phyloP scores from a whole-genome alignment of 2,888 invertebrate species.

The Trisateles emortualis region DNA sequence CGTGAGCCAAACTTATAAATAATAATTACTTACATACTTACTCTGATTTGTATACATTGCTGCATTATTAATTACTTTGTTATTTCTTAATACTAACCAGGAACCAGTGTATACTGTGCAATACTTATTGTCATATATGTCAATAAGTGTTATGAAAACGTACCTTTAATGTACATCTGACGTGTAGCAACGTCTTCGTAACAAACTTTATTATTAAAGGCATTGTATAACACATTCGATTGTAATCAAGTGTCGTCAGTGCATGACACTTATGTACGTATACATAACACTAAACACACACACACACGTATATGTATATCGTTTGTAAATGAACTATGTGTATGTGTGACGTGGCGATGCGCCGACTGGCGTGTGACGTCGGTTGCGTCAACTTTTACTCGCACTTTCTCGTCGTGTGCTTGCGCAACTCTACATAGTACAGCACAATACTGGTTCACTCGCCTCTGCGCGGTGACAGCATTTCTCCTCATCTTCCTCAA shows the following conservation, averaged over 20 bases:
- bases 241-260: constrained; percentile 76
- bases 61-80: constrained; percentile 20
- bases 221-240: constrained; percentile 75
- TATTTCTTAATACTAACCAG: constrained; percentile 33
- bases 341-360: constrained; percentile 63
- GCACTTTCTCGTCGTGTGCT: constrained; percentile 83
- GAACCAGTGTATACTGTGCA: constrained; percentile 22
- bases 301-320: too few relatives aligned
- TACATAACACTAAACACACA: constrained; percentile 13
- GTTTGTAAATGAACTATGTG: constrained; percentile 37
- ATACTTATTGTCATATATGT: constrained; percentile 40
- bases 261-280: constrained; percentile 59
- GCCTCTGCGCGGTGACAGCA: constrained; percentile 67
- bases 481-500: constrained; percentile 57
- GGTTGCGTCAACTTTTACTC: constrained; percentile 87
- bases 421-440: constrained; percentile 73
- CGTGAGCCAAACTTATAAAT: constrained; percentile 8
- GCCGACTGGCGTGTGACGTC: constrained; percentile 71
- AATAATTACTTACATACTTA: constrained; percentile 10
- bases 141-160: constrained; percentile 46
- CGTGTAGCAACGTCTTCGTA: constrained; percentile 52
- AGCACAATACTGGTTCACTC: constrained; percentile 78
- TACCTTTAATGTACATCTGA: constrained; percentile 44
- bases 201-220: constrained; percentile 58
- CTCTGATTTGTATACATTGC: not conserved